A percentile compares a stretch with the other conserved stretches of the same genome.
Conservation (phyloP, 2,113 vertebrate genomes). For the Clupea harengus region DNA sequence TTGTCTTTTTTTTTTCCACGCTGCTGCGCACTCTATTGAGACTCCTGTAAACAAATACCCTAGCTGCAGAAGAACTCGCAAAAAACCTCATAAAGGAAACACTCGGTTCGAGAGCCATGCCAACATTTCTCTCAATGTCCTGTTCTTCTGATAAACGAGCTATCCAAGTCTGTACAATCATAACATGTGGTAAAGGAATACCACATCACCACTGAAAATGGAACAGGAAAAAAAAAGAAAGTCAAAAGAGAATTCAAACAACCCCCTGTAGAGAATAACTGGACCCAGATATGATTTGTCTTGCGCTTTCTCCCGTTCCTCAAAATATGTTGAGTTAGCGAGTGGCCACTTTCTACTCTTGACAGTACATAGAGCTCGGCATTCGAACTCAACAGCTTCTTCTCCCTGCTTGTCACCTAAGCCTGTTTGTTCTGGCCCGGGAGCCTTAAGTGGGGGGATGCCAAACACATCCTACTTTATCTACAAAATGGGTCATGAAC, state of each 20-base stretch:
- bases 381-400: background rate
- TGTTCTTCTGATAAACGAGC: background rate
- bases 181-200: slow-evolving; percentile 1
- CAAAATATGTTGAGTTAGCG: background rate
- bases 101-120: background rate
- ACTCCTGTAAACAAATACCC: background rate
- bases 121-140: background rate
- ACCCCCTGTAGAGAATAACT: background rate
- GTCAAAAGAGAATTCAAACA: background rate
- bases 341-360: background rate
- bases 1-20: background rate
- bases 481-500: slow-evolving; percentile 20
- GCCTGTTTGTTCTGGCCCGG: background rate
- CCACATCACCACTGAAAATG: background rate
- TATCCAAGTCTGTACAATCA: background rate
- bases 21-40: background rate
- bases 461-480: slow-evolving; percentile 3
- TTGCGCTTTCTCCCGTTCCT: background rate
- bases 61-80: background rate
- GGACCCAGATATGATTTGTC: slow-evolving; percentile 19
- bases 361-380: background rate
- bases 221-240: background rate
- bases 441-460: background rate
- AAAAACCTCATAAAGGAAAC: background rate
- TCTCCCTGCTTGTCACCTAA: background rate